Evolutionary conservation across 2,113 vertebrate species (phyloP), one percentile per base, ranked within the genome.

Genomic region (Phoxinus phoxinus): DNA sequence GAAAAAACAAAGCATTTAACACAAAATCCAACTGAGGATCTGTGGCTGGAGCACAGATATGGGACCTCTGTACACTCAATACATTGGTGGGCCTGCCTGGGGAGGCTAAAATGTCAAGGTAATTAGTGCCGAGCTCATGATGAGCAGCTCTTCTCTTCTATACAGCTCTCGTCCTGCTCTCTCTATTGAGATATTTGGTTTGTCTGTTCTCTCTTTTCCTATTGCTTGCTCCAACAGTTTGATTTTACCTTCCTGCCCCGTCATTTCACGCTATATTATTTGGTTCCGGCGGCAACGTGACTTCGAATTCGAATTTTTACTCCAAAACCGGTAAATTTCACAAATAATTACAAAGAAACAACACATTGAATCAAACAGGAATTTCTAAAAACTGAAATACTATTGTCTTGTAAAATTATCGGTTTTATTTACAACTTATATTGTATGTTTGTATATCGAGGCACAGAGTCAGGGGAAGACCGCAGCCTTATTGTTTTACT

Each of bases 111-210:
- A 75, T 69, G 25, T n/a, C 37, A 59, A 75, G 32, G 19, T 61
- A 58, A 44, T 84, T 61, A 84, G 25, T 30, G 83, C 56, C 44
- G 17, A 25, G 10, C 53, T 79, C 87, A 72, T 69, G 81, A 61
- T 78, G 86, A 90, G 86, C 83, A 88, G 81, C 86, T 93, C 19
- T 53, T 63, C 17, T 58, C 30, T 53, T 76, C 15, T 6, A 89
- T 91, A 87, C 72, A 71, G 59, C 67, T 87, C 85, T 90, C 87
- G 85, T 85, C 19, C 89, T 85, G 81, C 88, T 84, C 78, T 85
- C 58, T 77, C 83, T 10, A 58, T 15, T 77, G 75, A 25, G 56
- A 19, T 10, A 41, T 80, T 74, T 46, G 41, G 41, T 35, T 3
- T 25, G 27, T 35, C 6, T 25, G 27, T n/a, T 78, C 37, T 78